Percentiles rank a stretch among this genome's conserved stretches.
Conservation (phyloP, 2,797 vertebrate genomes). For the Todus mexicanus region DNA sequence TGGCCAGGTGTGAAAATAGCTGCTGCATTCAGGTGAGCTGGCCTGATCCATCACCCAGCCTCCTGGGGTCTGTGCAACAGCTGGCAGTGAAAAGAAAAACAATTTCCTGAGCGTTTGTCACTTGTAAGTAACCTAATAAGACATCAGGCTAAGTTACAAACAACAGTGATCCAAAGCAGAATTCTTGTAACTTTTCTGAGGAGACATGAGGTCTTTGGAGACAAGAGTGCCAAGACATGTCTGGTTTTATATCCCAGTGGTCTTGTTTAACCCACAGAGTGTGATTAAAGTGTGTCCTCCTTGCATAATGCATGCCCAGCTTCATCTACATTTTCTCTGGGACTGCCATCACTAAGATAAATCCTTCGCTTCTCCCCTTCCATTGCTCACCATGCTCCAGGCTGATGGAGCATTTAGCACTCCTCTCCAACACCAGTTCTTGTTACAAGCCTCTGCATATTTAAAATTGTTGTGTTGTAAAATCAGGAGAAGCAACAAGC, state of each 20-base stretch:
- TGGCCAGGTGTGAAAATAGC: neutral
- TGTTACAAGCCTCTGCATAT: constrained; percentile 63
- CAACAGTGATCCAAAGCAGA: neutral
- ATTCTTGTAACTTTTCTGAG: neutral
- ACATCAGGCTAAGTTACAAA: neutral
- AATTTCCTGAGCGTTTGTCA: neutral
- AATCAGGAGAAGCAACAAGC: constrained; percentile 62
- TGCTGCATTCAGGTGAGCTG: neutral
- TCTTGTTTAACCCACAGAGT: neutral
- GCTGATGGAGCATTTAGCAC: neutral
- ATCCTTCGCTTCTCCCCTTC: neutral
- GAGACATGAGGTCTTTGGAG: neutral
- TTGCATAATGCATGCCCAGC: constrained; percentile 46
- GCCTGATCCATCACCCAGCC: neutral
- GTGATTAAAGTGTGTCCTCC: neutral
- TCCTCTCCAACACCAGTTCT: constrained; percentile 37
- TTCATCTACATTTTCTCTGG: neutral
- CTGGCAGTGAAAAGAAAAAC: neutral
- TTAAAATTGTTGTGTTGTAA: constrained; percentile 71
- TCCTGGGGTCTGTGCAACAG: neutral
- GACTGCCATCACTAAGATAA: neutral
- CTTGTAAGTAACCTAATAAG: neutral
- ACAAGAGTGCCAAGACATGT: neutral
- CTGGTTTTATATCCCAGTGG: neutral
- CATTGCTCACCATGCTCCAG: neutral